Conservation (phyloP, 1,140 invertebrate genomes). For the Phymastichus coffea region DNA sequence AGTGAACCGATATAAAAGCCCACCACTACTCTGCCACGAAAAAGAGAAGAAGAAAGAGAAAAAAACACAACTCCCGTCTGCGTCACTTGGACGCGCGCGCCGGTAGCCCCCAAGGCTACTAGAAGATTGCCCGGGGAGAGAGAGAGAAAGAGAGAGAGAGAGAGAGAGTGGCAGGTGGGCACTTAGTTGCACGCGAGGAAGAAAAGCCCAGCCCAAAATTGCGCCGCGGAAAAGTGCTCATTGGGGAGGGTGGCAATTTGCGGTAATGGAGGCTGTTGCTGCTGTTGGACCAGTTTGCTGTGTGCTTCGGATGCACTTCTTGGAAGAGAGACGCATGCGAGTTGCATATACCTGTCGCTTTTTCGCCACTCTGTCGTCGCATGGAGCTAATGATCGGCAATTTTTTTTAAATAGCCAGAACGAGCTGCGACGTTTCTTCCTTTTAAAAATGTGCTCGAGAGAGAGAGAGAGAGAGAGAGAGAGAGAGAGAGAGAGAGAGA, state of each 20-base stretch:
- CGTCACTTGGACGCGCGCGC: not conserved
- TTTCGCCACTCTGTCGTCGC: too few relatives aligned
- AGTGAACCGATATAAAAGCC: too few relatives aligned
- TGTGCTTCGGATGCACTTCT: too few relatives aligned
- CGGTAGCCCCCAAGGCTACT: constrained; percentile 58
- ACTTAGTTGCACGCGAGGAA: not conserved
- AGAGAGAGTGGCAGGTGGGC: not conserved
- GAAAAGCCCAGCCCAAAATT: constrained; percentile 9
- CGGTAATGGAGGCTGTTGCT: constrained; percentile 55
- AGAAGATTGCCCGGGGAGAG: constrained; percentile 55
- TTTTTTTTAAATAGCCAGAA: too few relatives aligned
- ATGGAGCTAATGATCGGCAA: too few relatives aligned
- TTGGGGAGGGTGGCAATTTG: constrained; percentile 55
- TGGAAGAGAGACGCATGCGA: not conserved
- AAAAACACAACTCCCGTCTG: not conserved
- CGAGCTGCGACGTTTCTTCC: too few relatives aligned
- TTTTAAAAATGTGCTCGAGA: too few relatives aligned
- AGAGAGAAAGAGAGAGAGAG: not conserved
- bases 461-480: too few relatives aligned
- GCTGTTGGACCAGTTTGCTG: constrained; percentile 36
- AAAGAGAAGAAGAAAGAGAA: not conserved
- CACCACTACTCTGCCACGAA: too few relatives aligned
- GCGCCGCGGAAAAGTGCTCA: not conserved
- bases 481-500: too few relatives aligned
- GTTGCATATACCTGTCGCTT: constrained; percentile 6